phyloP scores from a whole-genome alignment of 2,797 vertebrate species.

The Lepus townsendii region DNA sequence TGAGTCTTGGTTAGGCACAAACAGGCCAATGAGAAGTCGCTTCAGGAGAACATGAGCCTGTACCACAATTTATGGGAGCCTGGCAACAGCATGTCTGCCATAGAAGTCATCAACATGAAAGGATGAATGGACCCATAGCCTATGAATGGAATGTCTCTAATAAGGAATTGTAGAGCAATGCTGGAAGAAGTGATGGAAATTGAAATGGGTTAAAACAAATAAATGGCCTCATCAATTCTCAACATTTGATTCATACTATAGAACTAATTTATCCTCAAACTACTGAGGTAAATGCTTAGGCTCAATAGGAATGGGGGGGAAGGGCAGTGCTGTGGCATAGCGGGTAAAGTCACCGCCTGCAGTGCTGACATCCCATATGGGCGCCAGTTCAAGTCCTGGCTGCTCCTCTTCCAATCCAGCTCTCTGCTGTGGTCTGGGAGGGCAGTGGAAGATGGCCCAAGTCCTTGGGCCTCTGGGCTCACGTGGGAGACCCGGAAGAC shows the following conservation, averaged over 20 bases:
- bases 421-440: too few relatives aligned
- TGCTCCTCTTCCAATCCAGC: too few relatives aligned
- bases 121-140: background rate
- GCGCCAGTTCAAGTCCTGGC: too few relatives aligned
- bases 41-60: constrained; percentile 37
- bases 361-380: too few relatives aligned
- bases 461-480: too few relatives aligned
- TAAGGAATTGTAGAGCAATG: background rate
- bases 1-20: constrained; percentile 12
- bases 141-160: background rate
- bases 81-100: background rate
- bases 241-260: background rate
- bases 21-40: constrained; percentile 19
- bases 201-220: background rate
- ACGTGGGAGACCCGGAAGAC: too few relatives aligned
- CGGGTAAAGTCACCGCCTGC: too few relatives aligned
- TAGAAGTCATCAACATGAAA: background rate
- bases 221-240: background rate
- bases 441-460: too few relatives aligned
- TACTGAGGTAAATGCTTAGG: background rate
- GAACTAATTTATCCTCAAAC: background rate
- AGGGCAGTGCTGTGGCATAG: background rate
- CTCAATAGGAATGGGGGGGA: background rate
- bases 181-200: background rate
- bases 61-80: background rate